Conservation (phyloP, 1,140 invertebrate genomes). For the Venturia canescens region DNA sequence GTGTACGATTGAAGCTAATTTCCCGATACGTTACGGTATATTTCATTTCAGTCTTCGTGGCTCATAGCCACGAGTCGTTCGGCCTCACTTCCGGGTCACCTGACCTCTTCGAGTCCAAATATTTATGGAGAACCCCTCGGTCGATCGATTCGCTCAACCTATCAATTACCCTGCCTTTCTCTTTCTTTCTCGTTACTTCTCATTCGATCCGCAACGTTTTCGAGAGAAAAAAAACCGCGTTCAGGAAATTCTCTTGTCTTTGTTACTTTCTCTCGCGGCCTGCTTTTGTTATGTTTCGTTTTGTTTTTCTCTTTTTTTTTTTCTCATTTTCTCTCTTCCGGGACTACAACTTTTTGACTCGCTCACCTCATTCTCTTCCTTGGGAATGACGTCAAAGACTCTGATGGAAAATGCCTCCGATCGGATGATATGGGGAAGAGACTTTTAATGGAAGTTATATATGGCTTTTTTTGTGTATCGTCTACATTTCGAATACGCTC, state of each 20-base stretch:
- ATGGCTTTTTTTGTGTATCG: not conserved
- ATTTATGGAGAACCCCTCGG: constrained; percentile 11
- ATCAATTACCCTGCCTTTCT: not conserved
- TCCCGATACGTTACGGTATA: no score
- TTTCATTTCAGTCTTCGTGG: no score
- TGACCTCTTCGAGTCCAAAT: constrained; percentile 5
- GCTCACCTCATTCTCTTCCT: not conserved
- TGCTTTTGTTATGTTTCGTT: not conserved
- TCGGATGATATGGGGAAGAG: not conserved
- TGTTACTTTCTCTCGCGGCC: not conserved
- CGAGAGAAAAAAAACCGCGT: constrained; percentile 1
- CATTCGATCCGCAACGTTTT: not conserved
- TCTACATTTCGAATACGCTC: no score
- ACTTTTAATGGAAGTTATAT: not conserved
- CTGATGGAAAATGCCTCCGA: not conserved
- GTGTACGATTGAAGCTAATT: no score
- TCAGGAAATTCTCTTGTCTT: constrained; percentile 3
- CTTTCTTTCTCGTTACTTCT: not conserved
- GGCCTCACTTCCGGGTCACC: not conserved
- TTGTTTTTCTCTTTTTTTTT: not conserved
- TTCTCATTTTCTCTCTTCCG: constrained; percentile 4
- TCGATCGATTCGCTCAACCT: constrained; percentile 6
- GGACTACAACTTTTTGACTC: not conserved
- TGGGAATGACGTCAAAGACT: not conserved
- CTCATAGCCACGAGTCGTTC: not conserved